Evolutionary conservation across 64 coral and sea anemone species (phyloP), one percentile per base, ranked within the genome.

Genomic region (Montipora efflorescens): DNA sequence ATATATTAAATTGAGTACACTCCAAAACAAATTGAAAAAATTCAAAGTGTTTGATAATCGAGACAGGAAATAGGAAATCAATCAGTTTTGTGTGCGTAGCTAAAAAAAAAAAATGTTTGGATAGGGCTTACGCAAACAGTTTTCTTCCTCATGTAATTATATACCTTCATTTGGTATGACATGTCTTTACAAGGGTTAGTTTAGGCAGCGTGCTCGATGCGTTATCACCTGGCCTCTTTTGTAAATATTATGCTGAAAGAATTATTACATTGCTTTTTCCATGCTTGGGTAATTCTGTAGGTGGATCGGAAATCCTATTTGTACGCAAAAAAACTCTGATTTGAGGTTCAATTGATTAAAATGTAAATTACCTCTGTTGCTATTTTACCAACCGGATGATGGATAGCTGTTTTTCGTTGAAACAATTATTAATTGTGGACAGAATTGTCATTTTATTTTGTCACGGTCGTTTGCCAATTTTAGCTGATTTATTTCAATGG

Each of bases 51-150:
- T 74, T 74, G 70, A 43, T 6, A 12, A 45, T 7, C 14, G 20
- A 5, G n/a, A 45, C 3, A 76, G 23, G 25, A 16, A 47, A 67
- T 67, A 67, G 6, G 18, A 84, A 82, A 62, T 36, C 49, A 82
- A 52, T 25, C 79, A 64, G 61, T 64, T 10, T 55, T 67, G 55
- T 47, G 23, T 67, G 1, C 43, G 36, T 7, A 49, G n/a, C 68
- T 86, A 16, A 46, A 46, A 67, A 16, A 57, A 28, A 36, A 51
- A 81, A 81, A 84, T 86, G 66, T 86, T 86, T 86, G 66, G 43
- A 70, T 23, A 72, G 62, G 11, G 20, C 68, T 43, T 19, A 22
- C n/a, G 47, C 46, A 70, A 82, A 71, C 64, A 86, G 18, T 68
- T 71, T 78, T 78, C 45, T 25, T 36, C 50, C 47, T 16, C 19